Evolutionary conservation across 2,113 vertebrate genomes (phyloP).

Genomic region (Danionella cerebrum): DNA sequence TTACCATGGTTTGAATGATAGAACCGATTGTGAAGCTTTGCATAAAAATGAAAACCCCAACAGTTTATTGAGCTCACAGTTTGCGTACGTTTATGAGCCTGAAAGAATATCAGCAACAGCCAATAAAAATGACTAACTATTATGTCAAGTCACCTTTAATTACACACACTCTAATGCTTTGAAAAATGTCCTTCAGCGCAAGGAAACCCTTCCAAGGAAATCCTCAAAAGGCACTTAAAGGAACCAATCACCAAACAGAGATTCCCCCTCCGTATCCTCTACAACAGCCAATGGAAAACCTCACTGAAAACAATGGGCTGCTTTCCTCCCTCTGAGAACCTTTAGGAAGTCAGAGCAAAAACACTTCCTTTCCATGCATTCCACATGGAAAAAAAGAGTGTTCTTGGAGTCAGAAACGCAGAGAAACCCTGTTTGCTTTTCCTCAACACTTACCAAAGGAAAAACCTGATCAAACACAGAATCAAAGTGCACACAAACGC

Average conservation of each 20-base stretch:
- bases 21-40: not conserved
- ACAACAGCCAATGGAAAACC: slow-evolving; percentile 45
- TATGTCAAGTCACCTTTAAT: not conserved
- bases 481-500: no score
- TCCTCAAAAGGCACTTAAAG: slow-evolving; percentile 31
- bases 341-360: slow-evolving; percentile 42
- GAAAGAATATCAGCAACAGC: not conserved
- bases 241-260: slow-evolving; percentile 36
- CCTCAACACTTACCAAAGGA: no score
- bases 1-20: not conserved
- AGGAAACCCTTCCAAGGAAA: slow-evolving; percentile 30
- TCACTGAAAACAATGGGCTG: slow-evolving; percentile 57
- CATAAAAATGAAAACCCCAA: not conserved
- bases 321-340: slow-evolving; percentile 53
- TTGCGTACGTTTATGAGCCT: not conserved
- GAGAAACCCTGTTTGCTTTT: no score
- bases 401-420: slow-evolving; percentile 7
- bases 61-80: slow-evolving; percentile 1
- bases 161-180: not conserved
- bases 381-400: not conserved
- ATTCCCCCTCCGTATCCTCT: slow-evolving; percentile 45
- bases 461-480: no score
- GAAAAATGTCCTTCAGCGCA: not conserved
- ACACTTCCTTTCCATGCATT: slow-evolving; percentile 37
- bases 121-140: not conserved